Evolutionary conservation across 2,113 vertebrate genomes (phyloP).

Genomic region (Pipa parva): DNA sequence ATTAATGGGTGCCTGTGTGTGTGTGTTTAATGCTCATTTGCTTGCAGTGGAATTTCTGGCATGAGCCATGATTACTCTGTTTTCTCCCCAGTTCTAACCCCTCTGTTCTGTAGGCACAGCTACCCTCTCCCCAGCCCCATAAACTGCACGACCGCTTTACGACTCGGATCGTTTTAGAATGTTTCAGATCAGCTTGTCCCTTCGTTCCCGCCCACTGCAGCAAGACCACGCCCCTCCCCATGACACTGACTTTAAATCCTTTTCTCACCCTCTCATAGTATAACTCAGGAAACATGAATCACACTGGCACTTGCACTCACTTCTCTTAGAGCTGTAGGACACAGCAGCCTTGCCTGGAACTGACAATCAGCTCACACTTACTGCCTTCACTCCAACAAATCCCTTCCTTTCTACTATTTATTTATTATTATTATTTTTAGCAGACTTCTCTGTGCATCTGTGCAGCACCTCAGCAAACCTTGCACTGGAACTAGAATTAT

Average conservation of each 20-base stretch:
- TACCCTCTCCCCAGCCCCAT: neutral
- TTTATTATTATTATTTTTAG: neutral
- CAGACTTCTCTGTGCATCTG: neutral
- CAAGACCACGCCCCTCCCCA: conserved; percentile 6
- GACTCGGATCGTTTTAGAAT: neutral
- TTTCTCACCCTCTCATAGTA: conserved; percentile 10
- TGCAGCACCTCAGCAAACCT: neutral
- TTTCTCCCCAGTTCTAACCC: neutral
- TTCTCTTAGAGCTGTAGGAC: neutral
- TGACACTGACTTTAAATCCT: conserved; percentile 34
- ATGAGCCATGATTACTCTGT: too few species aligned
- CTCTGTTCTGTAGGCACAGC: neutral
- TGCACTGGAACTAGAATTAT: neutral
- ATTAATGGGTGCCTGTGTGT: too few species aligned
- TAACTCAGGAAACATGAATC: conserved; percentile 33
- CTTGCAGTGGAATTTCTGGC: too few species aligned
- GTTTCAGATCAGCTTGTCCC: neutral
- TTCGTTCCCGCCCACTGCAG: conserved; percentile 3
- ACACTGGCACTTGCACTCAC: neutral
- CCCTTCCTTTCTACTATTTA: neutral
- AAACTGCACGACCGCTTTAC: neutral
- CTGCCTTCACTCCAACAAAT: neutral
- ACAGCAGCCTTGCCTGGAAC: neutral
- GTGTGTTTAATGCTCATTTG: too few species aligned
- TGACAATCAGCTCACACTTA: neutral